Evolutionary conservation across 53 echinoderm and acorn worm species (phyloP).

Genomic region (Apostichopus leukothele): DNA sequence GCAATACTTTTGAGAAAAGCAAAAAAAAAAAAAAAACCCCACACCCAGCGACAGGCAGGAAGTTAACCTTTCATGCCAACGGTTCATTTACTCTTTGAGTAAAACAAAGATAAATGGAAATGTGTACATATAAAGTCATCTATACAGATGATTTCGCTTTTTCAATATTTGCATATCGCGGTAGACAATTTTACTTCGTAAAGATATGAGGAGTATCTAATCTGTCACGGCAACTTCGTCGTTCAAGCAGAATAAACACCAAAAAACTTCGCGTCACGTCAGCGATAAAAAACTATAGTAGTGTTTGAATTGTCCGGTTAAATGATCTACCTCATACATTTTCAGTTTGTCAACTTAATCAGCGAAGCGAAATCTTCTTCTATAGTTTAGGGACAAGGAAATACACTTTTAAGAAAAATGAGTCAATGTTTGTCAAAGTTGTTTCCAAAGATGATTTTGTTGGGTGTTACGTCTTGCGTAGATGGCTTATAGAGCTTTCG

Average conservation of each 20-base stretch:
- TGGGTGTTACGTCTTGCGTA: neutral
- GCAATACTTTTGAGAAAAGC: no score
- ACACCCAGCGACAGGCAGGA: no score
- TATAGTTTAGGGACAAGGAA: neutral
- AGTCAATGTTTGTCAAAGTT: neutral
- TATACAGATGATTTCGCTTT: neutral
- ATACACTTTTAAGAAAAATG: neutral
- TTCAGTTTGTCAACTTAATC: neutral
- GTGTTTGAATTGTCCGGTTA: neutral
- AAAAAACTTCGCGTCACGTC: neutral
- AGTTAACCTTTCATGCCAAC: neutral
- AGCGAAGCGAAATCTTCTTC: neutral
- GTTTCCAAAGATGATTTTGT: neutral
- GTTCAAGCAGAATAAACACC: neutral
- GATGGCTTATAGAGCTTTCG: neutral
- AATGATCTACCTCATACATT: neutral
- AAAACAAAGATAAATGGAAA: neutral
- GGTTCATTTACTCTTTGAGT: neutral
- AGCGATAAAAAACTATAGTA: neutral
- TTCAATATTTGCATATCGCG: neutral
- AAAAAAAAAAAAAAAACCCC: no score
- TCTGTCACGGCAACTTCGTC: neutral
- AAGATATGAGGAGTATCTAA: neutral
- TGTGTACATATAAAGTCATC: neutral
- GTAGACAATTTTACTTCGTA: neutral